Evolutionary conservation across 2,113 vertebrate genomes (phyloP), one percentile per base, ranked within the genome.

Genomic region (Martes martes): DNA sequence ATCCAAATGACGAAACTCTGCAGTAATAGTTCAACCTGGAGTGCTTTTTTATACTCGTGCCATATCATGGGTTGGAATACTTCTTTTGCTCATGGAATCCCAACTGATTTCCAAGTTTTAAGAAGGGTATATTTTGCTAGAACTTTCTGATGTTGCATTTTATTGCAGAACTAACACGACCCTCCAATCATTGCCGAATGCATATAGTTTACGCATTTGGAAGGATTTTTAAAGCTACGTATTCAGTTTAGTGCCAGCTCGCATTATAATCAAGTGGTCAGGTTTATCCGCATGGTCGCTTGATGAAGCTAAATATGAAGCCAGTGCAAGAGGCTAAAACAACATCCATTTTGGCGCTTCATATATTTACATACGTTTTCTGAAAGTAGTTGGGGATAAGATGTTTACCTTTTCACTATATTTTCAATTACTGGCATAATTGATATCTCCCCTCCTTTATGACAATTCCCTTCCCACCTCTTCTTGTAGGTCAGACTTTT

Each of bases 401-500:
- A 79, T 82, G 39, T 59, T 96, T 98, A 94, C 50, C 15, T 98
- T 98, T 98, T 93, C 31, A 18, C 73, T 96, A 80, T 86, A 79
- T 96, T 98, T 95, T 95, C 83, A 96, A 95, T 98, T 95, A 94
- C 50, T 98, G 88, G 52, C 52, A 86, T 98, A 98, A 98, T 71
- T 98, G 97, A 98, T 98, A 97, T 36, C 95, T 98, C 52, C 83
- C 87, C 95, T 95, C 73, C 57, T 95, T 98, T 98, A 97, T 88
- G 96, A 92, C 86, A 95, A 97, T 98, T 96, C 91, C 90, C 97
- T 98, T 92, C 91, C 94, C 85, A 95, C 92, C 91, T 94, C 95
- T 92, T 95, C 63, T 94, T 67, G 96, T 97, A 97, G 97, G 95
- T 98, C 98, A 98, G 94, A 98, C 93, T 98, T 99, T 98, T 98